A percentile compares a stretch with the other conserved stretches of the same genome.
Evolutionary conservation across 2,113 vertebrate genomes (phyloP).

Genomic region (Psittacara wagleri): DNA sequence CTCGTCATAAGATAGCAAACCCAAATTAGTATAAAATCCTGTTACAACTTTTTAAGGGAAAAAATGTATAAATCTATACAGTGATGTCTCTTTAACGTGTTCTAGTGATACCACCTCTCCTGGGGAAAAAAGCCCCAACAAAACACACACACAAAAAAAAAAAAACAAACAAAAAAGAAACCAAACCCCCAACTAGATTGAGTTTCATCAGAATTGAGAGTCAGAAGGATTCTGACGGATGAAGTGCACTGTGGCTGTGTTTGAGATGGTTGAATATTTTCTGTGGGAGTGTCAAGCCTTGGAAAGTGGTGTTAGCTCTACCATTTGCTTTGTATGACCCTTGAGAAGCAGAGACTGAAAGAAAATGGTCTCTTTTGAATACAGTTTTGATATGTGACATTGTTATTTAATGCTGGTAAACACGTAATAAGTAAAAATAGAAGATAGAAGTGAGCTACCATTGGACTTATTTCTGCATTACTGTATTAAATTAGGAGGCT

Average conservation of each 20-base stretch:
- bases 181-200: neutral
- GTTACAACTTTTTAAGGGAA: neutral
- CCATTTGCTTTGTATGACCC: neutral
- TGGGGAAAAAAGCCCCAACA: neutral
- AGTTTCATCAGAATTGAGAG: neutral
- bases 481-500: neutral
- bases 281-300: neutral
- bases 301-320: neutral
- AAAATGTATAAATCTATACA: neutral
- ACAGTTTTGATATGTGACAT: neutral
- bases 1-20: neutral
- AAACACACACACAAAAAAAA: neutral
- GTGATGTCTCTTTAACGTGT: neutral
- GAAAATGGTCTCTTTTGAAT: neutral
- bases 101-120: neutral
- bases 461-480: neutral
- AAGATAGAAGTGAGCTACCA: neutral
- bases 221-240: neutral
- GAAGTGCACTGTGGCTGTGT: neutral
- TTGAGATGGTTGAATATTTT: conserved; percentile 14
- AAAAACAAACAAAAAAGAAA: neutral
- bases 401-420: neutral
- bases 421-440: neutral
- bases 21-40: neutral
- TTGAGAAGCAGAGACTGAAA: neutral